Evolutionary conservation across 2,797 vertebrate species (phyloP).

Genomic region (Rhabdomys pumilio): DNA sequence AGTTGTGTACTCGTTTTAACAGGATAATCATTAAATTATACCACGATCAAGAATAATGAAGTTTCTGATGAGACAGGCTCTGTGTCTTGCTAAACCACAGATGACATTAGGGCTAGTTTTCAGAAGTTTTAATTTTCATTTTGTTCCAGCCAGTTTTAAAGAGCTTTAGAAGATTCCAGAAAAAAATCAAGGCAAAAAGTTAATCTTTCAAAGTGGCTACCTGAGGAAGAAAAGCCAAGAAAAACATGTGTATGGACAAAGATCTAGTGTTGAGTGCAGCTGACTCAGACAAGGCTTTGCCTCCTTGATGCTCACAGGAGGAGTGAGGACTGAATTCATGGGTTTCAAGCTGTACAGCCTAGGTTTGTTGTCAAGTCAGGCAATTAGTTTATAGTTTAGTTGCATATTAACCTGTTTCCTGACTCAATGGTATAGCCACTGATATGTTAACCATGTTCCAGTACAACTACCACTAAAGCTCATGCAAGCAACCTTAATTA

Average conservation of each 20-base stretch:
- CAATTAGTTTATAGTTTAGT: background rate
- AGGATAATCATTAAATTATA: background rate
- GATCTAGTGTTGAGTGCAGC: background rate
- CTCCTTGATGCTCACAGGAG: background rate
- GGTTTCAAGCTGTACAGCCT: background rate
- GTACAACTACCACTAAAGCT: no score
- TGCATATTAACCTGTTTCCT: background rate
- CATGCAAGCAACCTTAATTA: no score
- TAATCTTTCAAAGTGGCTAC: background rate
- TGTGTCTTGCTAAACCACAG: background rate
- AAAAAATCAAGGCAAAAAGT: background rate
- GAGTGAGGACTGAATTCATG: background rate
- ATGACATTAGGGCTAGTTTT: background rate
- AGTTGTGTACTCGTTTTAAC: background rate
- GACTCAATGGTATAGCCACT: no score
- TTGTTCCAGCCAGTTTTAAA: background rate
- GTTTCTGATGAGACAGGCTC: background rate
- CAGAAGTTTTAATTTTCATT: constrained; percentile 16
- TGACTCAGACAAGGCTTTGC: background rate
- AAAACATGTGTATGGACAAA: background rate
- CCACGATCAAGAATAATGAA: background rate
- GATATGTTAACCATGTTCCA: no score
- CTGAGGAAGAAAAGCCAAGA: background rate
- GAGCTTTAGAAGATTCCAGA: background rate
- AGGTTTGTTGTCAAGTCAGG: background rate